Conservation (phyloP, 2,113 vertebrate genomes). For the Orcinus orca region DNA sequence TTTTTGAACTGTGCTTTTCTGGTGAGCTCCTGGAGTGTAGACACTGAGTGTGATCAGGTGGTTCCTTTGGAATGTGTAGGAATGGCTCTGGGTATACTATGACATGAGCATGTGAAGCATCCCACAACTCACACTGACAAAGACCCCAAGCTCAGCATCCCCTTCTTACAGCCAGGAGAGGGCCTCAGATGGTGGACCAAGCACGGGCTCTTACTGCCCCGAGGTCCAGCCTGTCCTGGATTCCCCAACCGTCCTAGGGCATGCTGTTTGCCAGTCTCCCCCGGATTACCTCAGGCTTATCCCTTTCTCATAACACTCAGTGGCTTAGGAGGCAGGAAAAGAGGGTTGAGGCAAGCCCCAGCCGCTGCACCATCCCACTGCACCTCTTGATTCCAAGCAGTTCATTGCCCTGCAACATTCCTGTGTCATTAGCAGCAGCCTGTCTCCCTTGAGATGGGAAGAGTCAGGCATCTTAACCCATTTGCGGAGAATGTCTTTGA, state of each 20-base stretch:
- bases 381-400: background rate
- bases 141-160: rapidly evolving
- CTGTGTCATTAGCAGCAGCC: background rate
- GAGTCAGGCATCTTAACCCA: background rate
- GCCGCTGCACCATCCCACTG: rapidly evolving
- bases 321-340: background rate
- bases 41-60: background rate
- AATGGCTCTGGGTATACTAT: background rate
- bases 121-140: background rate
- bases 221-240: background rate
- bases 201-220: background rate
- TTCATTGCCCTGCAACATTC: rapidly evolving
- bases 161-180: background rate
- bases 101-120: rapidly evolving
- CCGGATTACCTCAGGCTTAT: background rate
- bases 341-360: background rate
- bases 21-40: background rate
- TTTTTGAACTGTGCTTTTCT: background rate
- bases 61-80: background rate
- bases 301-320: background rate
- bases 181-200: background rate
- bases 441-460: background rate
- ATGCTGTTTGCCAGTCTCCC: background rate
- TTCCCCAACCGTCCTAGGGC: background rate
- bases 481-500: background rate